Evolutionary conservation across 2,797 vertebrate species (phyloP).

Genomic region (Neopelma chrysocephalum): DNA sequence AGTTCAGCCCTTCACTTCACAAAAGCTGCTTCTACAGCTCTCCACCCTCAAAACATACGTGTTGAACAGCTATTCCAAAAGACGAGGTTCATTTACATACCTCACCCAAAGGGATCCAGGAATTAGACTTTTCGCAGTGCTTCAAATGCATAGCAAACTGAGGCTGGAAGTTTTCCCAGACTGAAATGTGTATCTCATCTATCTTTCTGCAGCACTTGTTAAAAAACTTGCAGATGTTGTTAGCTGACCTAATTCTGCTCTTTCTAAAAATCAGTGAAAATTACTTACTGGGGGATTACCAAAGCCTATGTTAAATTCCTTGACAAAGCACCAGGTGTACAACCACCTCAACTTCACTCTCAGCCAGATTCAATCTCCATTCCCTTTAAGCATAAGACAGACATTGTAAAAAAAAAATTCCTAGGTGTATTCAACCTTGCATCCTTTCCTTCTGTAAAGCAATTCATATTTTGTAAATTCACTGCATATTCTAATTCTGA

Average conservation of each 20-base stretch:
- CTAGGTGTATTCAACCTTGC: not conserved
- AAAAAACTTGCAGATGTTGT: not conserved
- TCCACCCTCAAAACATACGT: not conserved
- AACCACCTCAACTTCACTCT: not conserved
- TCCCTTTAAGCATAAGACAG: not conserved
- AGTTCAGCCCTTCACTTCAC: not conserved
- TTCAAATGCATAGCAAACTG: constrained; percentile 18
- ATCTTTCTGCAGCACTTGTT: not conserved
- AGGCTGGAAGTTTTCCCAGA: not conserved
- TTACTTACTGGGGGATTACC: not conserved
- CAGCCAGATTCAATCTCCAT: not conserved
- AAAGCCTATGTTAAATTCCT: not conserved
- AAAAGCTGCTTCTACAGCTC: not conserved
- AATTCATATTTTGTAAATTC: not conserved
- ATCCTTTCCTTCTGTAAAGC: not conserved
- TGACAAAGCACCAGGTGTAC: not conserved
- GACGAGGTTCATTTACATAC: not conserved
- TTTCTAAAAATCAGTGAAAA: not conserved
- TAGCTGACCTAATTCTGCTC: not conserved
- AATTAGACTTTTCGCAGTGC: constrained; percentile 21
- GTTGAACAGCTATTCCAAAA: not conserved
- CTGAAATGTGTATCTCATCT: not conserved
- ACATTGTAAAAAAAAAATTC: not conserved
- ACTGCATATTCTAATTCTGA: constrained; percentile 31
- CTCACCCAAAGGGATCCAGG: not conserved